These are phyloP conservation scores for Stramonita haemastoma DNA, from an alignment of 2,888 invertebrate species.

Conservation along the genomic window DNA sequence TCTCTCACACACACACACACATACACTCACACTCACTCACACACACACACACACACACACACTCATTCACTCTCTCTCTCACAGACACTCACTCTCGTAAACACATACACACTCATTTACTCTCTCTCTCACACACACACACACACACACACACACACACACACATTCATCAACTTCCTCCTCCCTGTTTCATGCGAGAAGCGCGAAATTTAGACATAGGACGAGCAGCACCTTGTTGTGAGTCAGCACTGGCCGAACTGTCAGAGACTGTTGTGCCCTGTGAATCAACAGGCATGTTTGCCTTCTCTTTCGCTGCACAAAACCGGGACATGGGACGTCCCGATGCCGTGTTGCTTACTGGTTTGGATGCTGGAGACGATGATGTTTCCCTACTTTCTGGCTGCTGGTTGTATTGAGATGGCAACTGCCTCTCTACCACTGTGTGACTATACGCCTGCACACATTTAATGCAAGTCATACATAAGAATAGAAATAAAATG, in stretches of 20 bases:
- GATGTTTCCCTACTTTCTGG: not conserved
- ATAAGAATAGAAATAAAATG: not conserved
- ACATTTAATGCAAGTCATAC: not conserved
- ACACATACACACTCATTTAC: no score
- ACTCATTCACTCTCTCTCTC: no score
- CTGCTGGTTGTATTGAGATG: not conserved
- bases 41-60: no score
- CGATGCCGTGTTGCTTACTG: not conserved
- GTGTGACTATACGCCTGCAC: constrained; percentile 55
- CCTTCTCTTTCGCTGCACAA: constrained; percentile 37
- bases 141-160: not conserved
- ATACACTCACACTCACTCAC: not conserved
- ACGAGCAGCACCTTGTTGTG: not conserved
- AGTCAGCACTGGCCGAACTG: not conserved
- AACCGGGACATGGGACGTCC: constrained; percentile 50
- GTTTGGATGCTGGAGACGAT: not conserved
- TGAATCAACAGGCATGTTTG: not conserved
- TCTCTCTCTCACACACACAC: constrained; percentile 20
- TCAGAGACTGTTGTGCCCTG: not conserved
- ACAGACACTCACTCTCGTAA: no score
- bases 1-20: not conserved
- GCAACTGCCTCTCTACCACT: constrained; percentile 53
- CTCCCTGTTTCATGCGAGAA: constrained; percentile 15
- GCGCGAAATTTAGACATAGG: constrained; percentile 5
- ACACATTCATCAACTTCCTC: constrained; percentile 10